Evolutionary conservation across 2,888 invertebrate species (phyloP).

Genomic region (Drosophila affinis): DNA sequence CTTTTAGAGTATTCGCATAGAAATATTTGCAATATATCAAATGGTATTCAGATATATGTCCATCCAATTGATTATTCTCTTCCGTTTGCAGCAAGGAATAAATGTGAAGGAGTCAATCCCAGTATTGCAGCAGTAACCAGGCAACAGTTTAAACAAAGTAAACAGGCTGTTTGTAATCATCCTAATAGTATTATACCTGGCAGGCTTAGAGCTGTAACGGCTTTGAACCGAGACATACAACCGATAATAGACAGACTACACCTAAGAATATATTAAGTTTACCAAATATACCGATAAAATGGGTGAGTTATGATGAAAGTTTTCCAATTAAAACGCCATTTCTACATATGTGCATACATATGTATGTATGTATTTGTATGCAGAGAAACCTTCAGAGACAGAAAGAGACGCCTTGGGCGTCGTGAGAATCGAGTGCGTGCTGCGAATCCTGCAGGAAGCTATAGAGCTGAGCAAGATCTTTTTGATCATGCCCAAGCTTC

Average conservation of each 20-base stretch:
- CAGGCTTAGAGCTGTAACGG: slow-evolving; percentile 7
- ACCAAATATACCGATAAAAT: not conserved
- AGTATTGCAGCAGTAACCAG: slow-evolving; percentile 14
- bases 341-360: too few species aligned
- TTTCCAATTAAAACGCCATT: not conserved
- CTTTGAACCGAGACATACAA: slow-evolving; percentile 12
- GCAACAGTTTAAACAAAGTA: slow-evolving; percentile 31
- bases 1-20: not conserved
- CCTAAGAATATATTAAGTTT: not conserved
- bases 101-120: not conserved
- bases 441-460: slow-evolving; percentile 35
- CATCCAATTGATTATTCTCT: not conserved
- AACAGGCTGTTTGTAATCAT: slow-evolving; percentile 4
- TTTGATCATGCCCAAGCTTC: slow-evolving; percentile 54
- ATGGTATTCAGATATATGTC: too few species aligned
- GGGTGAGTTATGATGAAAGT: slow-evolving; percentile 11
- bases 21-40: too few species aligned
- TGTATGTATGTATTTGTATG: too few species aligned
- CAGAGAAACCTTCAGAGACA: too few species aligned
- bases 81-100: not conserved
- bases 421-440: slow-evolving; percentile 54
- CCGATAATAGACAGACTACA: slow-evolving; percentile 3
- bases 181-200: slow-evolving; percentile 9
- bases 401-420: slow-evolving; percentile 10
- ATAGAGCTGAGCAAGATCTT: slow-evolving; percentile 50